These are phyloP conservation scores for Poecilia velifera DNA, from an alignment of 2,797 vertebrate genomes.

Conservation along the genomic window DNA sequence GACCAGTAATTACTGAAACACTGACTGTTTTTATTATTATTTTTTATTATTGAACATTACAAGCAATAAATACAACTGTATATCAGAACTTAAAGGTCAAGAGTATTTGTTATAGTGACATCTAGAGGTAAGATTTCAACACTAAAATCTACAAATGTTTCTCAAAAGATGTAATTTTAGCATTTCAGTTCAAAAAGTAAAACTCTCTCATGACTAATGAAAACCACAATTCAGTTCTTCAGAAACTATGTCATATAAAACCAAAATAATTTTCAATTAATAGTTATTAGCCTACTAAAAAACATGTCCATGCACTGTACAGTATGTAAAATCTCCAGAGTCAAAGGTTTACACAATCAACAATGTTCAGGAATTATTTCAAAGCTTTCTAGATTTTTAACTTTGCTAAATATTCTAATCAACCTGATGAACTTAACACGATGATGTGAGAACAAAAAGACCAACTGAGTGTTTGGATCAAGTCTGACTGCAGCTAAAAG, in stretches of 20 bases:
- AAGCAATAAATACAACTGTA: not conserved
- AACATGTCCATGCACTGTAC: too few species aligned
- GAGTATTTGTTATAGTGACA: not conserved
- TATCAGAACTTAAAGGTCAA: not conserved
- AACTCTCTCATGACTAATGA: too few species aligned
- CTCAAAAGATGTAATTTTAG: not conserved
- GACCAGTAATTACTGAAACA: not conserved
- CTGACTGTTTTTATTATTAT: not conserved
- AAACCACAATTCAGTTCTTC: too few species aligned
- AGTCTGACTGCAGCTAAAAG: not conserved
- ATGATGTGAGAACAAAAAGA: not conserved
- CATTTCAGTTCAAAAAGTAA: not conserved
- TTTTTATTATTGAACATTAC: not conserved
- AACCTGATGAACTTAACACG: not conserved
- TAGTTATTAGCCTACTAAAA: too few species aligned
- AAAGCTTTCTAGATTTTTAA: not conserved
- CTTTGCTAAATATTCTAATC: not conserved
- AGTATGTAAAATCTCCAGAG: too few species aligned
- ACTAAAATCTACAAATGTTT: not conserved
- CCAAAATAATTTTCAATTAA: too few species aligned
- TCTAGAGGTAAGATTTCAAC: not conserved
- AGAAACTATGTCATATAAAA: too few species aligned
- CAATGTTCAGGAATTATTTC: not conserved
- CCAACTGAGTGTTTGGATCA: not conserved
- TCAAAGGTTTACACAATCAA: not conserved